Evolutionary conservation across 2,888 invertebrate species (phyloP), one percentile per base, ranked within the genome.

Genomic region (Adineta ricciae): DNA sequence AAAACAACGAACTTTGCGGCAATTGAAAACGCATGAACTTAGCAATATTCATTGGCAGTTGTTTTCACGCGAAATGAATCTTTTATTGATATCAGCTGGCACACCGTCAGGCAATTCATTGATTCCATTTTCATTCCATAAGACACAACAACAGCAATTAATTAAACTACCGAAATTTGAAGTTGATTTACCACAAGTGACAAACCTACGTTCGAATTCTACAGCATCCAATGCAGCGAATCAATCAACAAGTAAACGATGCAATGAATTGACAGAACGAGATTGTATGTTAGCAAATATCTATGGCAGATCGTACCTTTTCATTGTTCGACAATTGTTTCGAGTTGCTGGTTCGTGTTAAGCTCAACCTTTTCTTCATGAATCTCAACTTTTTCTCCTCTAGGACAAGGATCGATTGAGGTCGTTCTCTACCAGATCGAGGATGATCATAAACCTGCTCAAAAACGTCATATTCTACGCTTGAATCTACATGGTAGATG

Each of bases 101-200:
- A 73, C 52, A 49, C 83, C 72, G 32, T 78, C 78, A 8, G 85
- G 85, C 3, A 72, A 83, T 54, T n/a, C 82, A 41, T 83, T 86
- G 41, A 72, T 50, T 41, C 84, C 86, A 50, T 84, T 46, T 24
- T 21, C 85, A 38, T 82, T 72, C 24, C 46, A 64, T 16, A 83
- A 78, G 52, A 64, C 32, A 1, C 87, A 90, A 90, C 93, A 90
- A 52, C 95, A 95, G 82, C 93, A 94, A 87, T 93, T 96, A 86
- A 94, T 93, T 86, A 96, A 95, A 90, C 91, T 96, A 86, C 93
- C 94, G 27, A 96, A 96, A 92, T 93, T 97, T 88, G 96, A 97
- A 91, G 94, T 94, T 89, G 94, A 94, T 88, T 92, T 92, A 41
- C 90, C 92, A 83, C 92, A 92, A 27, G 91, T 93, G 84, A 94